Percentiles rank a stretch among this genome's conserved stretches.
Evolutionary conservation across 2,888 invertebrate species (phyloP).

Genomic region (Mythimna albipuncta): DNA sequence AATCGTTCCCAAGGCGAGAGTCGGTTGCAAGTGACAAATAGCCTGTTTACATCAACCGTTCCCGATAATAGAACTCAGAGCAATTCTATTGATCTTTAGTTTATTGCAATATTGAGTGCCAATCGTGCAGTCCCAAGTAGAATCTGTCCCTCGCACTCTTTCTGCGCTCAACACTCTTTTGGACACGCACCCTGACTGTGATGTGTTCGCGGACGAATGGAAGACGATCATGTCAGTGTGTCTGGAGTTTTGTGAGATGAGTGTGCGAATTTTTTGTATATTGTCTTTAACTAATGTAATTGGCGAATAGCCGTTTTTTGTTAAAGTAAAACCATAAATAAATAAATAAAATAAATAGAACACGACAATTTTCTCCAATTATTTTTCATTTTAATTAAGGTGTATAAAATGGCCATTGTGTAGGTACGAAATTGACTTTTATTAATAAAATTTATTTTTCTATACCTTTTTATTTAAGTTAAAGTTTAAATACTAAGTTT

Average conservation of each 20-base stretch:
- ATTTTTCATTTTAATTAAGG: conserved; percentile 44
- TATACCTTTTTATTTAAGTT: conserved; percentile 15
- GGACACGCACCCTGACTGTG: too few species aligned
- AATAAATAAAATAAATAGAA: too few species aligned
- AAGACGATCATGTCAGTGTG: too few species aligned
- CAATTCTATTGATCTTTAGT: conserved; percentile 64
- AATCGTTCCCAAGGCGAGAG: conserved; percentile 68
- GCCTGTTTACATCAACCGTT: conserved; percentile 75
- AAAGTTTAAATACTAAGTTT: neutral
- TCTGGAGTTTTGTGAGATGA: too few species aligned
- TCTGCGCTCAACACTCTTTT: too few species aligned
- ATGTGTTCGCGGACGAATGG: too few species aligned
- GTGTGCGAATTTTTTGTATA: too few species aligned
- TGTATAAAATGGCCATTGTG: conserved; percentile 29
- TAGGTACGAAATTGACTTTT: conserved; percentile 38
- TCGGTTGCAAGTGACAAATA: conserved; percentile 78
- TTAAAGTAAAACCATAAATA: too few species aligned
- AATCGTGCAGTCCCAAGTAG: conserved; percentile 31
- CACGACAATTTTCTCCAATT: conserved; percentile 29
- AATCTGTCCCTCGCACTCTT: too few species aligned
- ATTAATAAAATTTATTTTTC: conserved; percentile 39
- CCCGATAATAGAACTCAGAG: conserved; percentile 72
- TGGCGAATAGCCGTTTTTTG: too few species aligned
- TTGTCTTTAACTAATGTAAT: too few species aligned
- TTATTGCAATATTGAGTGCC: conserved; percentile 54